Conservation (phyloP, 2,888 invertebrate species). For the Cotesia congregata region DNA sequence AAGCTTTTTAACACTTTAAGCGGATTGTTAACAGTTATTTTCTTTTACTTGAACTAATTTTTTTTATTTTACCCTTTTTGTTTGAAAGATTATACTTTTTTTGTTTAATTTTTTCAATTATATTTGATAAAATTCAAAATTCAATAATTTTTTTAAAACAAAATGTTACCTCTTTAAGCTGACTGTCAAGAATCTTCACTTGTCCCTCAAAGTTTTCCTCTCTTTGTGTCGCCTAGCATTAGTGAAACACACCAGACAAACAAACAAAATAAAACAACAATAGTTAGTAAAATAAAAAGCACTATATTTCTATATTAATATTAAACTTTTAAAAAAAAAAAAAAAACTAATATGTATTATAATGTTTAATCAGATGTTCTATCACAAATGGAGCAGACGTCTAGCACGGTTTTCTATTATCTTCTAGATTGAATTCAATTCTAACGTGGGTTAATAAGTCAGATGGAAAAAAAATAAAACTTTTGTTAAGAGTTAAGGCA, state of each 20-base stretch:
- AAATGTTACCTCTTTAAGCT: conserved; percentile 90
- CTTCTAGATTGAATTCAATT: not conserved
- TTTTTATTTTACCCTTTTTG: too few species aligned
- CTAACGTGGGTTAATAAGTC: not conserved
- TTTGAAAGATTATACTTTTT: too few species aligned
- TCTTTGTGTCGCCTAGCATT: conserved; percentile 89
- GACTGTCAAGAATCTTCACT: conserved; percentile 89
- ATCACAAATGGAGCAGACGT: conserved; percentile 30
- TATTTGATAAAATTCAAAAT: not conserved
- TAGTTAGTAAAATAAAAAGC: conserved; percentile 26
- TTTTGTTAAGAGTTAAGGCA: conserved; percentile 37
- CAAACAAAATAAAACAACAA: conserved; percentile 58
- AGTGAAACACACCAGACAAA: conserved; percentile 67
- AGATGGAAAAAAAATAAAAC: conserved; percentile 23
- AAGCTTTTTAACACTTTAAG: conserved; percentile 4
- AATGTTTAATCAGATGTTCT: conserved; percentile 43
- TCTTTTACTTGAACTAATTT: not conserved
- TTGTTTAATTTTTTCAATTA: too few species aligned
- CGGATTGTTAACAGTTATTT: conserved; percentile 21
- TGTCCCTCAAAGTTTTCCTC: conserved; percentile 94
- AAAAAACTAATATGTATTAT: not conserved
- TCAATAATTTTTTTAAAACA: conserved; percentile 3
- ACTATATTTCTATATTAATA: not conserved
- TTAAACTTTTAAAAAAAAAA: not conserved
- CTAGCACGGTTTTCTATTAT: not conserved